Evolutionary conservation across 2,113 vertebrate genomes (phyloP).

Genomic region (Fulica atra): DNA sequence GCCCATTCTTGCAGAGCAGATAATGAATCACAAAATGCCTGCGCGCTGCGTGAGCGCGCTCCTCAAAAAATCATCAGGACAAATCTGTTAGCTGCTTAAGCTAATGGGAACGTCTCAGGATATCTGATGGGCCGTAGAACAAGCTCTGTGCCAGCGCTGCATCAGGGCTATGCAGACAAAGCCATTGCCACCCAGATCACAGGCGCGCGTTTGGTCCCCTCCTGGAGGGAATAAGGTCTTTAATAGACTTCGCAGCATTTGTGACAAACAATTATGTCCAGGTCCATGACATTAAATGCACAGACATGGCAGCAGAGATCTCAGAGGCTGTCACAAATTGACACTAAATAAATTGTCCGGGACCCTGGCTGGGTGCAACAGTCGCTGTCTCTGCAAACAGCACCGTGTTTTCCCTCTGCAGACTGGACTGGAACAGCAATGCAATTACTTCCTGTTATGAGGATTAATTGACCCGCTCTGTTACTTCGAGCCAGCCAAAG

Average conservation of each 20-base stretch:
- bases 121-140: neutral
- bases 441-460: conserved; percentile 36
- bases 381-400: conserved; percentile 19
- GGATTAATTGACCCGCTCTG: conserved; percentile 54
- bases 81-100: neutral
- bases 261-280: conserved; percentile 44
- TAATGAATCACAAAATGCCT: neutral
- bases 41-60: accelerated
- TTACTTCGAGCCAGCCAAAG: neutral
- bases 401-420: neutral
- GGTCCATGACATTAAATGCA: conserved; percentile 35
- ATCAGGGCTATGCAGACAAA: neutral
- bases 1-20: neutral
- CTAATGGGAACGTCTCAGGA: neutral
- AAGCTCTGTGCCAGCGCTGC: neutral
- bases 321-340: conserved; percentile 40
- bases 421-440: conserved; percentile 15
- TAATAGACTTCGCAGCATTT: conserved; percentile 36
- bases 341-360: conserved; percentile 46
- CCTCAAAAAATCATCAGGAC: neutral
- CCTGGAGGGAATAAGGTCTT: conserved; percentile 4
- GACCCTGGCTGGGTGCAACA: neutral
- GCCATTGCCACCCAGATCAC: neutral
- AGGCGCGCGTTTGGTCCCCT: neutral
- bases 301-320: conserved; percentile 13